A percentile compares a stretch with the other conserved stretches of the same genome.
Evolutionary conservation across 2,113 vertebrate species (phyloP).

Genomic region (Seriola aureovittata): DNA sequence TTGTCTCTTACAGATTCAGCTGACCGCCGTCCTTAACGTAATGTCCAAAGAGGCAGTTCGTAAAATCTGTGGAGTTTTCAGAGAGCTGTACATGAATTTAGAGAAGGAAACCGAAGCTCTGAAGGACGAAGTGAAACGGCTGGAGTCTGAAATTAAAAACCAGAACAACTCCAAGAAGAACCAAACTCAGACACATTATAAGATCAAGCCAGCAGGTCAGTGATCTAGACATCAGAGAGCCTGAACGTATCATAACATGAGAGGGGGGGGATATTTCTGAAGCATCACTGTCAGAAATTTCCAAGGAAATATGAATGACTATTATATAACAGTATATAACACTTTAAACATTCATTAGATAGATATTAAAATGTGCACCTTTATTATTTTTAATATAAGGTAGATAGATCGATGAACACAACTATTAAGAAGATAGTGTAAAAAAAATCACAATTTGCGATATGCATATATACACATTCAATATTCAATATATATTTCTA

Average conservation of each 20-base stretch:
- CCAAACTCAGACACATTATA: not conserved
- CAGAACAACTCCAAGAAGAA: not conserved
- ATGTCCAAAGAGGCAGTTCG: conserved; percentile 41
- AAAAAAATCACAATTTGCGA: too few species aligned
- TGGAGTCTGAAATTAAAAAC: conserved; percentile 17
- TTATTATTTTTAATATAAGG: too few species aligned
- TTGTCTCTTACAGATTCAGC: conserved; percentile 34
- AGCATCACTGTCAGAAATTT: too few species aligned
- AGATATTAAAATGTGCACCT: not conserved
- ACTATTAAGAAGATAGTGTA: too few species aligned
- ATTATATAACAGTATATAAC: not conserved
- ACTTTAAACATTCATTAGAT: not conserved
- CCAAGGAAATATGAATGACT: too few species aligned
- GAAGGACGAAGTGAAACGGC: conserved; percentile 15
- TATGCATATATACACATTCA: too few species aligned
- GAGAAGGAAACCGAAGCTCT: conserved; percentile 37
- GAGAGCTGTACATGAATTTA: conserved; percentile 32
- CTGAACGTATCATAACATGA: not conserved
- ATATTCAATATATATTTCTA: too few species aligned
- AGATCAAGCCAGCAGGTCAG: conserved; percentile 37
- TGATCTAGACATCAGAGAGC: not conserved
- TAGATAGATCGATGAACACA: too few species aligned
- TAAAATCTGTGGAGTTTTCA: conserved; percentile 65
- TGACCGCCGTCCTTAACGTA: conserved; percentile 18
- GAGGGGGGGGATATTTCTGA: too few species aligned